Percentiles rank a stretch among this genome's conserved stretches.
These are phyloP conservation scores for Phaedon cochleariae DNA, from an alignment of 2,888 invertebrate species.

Conservation along the genomic window DNA sequence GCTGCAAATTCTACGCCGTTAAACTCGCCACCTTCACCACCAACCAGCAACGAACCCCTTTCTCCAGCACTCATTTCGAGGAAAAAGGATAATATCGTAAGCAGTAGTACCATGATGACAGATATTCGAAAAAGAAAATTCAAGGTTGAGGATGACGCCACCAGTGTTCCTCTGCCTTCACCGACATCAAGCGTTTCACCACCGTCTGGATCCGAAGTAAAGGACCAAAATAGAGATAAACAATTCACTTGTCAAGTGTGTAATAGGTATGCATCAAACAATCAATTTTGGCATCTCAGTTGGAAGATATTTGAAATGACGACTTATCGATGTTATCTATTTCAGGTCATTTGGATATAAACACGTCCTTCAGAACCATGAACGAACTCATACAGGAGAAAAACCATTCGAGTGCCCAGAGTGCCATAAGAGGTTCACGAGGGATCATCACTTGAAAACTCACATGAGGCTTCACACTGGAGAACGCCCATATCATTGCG, in stretches of 20 bases:
- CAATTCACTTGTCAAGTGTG: conserved; percentile 90
- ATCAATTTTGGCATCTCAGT: not conserved
- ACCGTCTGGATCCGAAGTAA: conserved; percentile 58
- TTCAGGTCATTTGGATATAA: conserved; percentile 87
- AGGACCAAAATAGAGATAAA: conserved; percentile 70
- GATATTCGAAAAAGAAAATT: conserved; percentile 49
- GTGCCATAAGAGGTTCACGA: conserved; percentile 90
- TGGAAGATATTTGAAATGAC: not conserved
- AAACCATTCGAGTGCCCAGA: conserved; percentile 93
- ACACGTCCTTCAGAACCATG: conserved; percentile 93
- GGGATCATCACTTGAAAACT: conserved; percentile 93
- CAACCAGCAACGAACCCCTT: conserved; percentile 58
- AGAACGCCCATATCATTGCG: conserved; percentile 92
- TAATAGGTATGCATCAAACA: conserved; percentile 61
- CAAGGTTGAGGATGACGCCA: conserved; percentile 48
- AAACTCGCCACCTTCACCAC: conserved; percentile 63
- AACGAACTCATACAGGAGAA: conserved; percentile 93
- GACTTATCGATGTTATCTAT: not conserved
- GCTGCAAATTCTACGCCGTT: conserved; percentile 61
- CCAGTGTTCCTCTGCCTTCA: conserved; percentile 62
- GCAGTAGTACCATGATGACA: conserved; percentile 57
- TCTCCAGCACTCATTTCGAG: conserved; percentile 58
- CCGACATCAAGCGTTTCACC: conserved; percentile 68
- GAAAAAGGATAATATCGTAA: conserved; percentile 61
- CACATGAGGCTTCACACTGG: conserved; percentile 93